Conservation (phyloP, 2,113 vertebrate species). For the Pagrus major region DNA sequence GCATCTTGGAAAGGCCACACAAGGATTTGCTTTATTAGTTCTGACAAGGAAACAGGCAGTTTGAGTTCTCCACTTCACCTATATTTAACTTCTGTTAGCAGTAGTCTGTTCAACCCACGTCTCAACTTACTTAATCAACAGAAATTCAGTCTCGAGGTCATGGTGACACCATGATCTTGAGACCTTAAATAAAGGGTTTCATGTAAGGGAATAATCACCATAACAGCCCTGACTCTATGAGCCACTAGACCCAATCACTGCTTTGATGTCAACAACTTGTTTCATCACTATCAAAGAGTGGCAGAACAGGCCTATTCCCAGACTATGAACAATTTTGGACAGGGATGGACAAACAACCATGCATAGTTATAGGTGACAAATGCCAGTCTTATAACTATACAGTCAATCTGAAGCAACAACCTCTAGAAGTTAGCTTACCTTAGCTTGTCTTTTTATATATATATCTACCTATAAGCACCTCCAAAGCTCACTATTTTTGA, state of each 20-base stretch:
- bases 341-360: background rate
- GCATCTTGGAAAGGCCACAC: constrained; percentile 39
- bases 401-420: too few relatives aligned
- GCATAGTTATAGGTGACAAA: too few relatives aligned
- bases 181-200: constrained; percentile 50
- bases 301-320: constrained; percentile 9
- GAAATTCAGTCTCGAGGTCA: constrained; percentile 55
- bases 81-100: constrained; percentile 66
- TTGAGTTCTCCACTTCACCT: constrained; percentile 59
- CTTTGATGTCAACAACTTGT: constrained; percentile 42
- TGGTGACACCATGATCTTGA: constrained; percentile 65
- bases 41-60: constrained; percentile 68
- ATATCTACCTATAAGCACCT: background rate
- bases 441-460: too few relatives aligned
- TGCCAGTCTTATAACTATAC: too few relatives aligned
- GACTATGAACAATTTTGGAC: background rate
- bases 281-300: constrained; percentile 25
- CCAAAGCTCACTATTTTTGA: background rate
- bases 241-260: background rate
- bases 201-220: constrained; percentile 68
- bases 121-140: constrained; percentile 76
- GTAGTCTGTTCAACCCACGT: constrained; percentile 62
- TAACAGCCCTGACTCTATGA: constrained; percentile 45
- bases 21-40: constrained; percentile 67
- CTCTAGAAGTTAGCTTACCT: too few relatives aligned